These are phyloP conservation scores for Mobula birostris DNA, from an alignment of 2,113 vertebrate genomes.

Conservation along the genomic window DNA sequence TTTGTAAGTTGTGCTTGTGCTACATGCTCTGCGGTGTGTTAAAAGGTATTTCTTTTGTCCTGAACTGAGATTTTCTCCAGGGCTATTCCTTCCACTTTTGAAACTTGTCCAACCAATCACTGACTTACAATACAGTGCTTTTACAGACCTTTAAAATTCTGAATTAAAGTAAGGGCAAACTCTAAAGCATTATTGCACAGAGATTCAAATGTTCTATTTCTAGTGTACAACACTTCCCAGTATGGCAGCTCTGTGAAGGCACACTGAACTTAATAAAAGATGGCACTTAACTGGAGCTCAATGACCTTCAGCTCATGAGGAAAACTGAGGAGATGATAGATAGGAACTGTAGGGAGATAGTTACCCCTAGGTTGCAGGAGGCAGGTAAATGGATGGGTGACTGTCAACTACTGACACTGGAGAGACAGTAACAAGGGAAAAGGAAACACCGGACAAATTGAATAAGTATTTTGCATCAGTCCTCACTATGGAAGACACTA, in stretches of 20 bases:
- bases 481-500: too few relatives aligned
- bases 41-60: background rate
- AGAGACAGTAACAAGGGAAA: too few relatives aligned
- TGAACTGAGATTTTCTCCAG: background rate
- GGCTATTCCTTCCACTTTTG: background rate
- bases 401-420: too few relatives aligned
- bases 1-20: background rate
- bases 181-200: background rate
- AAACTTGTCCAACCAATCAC: background rate
- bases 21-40: background rate
- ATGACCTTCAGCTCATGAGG: too few relatives aligned
- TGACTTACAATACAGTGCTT: background rate
- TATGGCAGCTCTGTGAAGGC: slow-evolving; percentile 7
- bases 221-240: background rate
- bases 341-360: too few relatives aligned
- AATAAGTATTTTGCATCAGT: too few relatives aligned
- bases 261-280: background rate
- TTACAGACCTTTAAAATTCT: too few relatives aligned
- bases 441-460: too few relatives aligned
- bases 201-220: background rate
- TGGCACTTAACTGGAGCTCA: background rate
- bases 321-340: too few relatives aligned
- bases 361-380: too few relatives aligned
- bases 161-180: background rate
- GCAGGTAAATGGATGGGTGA: too few relatives aligned